Base-by-base conservation (phyloP, 2,113 vertebrate genomes). In the Manacus vitellinus region DNA sequence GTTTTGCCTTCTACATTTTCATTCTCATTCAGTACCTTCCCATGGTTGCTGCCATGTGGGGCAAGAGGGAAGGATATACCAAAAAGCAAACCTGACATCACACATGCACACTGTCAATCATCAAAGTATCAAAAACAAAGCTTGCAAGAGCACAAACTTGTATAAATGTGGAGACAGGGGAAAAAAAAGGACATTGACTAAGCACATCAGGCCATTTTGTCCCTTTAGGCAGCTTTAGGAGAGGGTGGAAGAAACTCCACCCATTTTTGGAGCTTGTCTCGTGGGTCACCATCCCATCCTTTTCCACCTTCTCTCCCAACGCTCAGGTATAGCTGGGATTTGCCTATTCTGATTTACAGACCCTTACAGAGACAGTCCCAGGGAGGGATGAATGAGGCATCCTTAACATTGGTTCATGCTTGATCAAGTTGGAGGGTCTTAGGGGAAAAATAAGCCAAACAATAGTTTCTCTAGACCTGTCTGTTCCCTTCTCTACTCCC, bases 61-160 rank as follows among this genome's bases (percentile, higher is more conserved):
- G 68, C n/a, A 93, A 75, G 41, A 44, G 59, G 59, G 41, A 90
- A 94, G 43, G 80, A 35, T 55, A 70, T 46, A 88, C 74, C 79
- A 93, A 88, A 93, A 93, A 96, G 72, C 85, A 94, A 97, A 96
- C 70, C 76, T 94, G 92, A 95, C 94, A 95, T 94, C 93, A 97
- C 88, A 93, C 89, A n/a, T 70, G 82, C 92, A 97, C 55, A 3
- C 75, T 74, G 88, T 77, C 90, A 95, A 86, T 94, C 90, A 89
- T 89, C 70, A 84, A 94, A 92, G 89, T 97, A 94, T 95, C 75
- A 94, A 95, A 97, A 97, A 56, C 89, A 92, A 97, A 96, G 88
- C 78, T 86, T 96, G 83, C 85, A 90, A 93, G 92, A 95, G 87
- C 85, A 96, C 85, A 92, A 80, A 74, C 54, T 49, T 94, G 39